phyloP scores from a whole-genome alignment of 2,797 vertebrate species.

The Urocyon cinereoargenteus region DNA sequence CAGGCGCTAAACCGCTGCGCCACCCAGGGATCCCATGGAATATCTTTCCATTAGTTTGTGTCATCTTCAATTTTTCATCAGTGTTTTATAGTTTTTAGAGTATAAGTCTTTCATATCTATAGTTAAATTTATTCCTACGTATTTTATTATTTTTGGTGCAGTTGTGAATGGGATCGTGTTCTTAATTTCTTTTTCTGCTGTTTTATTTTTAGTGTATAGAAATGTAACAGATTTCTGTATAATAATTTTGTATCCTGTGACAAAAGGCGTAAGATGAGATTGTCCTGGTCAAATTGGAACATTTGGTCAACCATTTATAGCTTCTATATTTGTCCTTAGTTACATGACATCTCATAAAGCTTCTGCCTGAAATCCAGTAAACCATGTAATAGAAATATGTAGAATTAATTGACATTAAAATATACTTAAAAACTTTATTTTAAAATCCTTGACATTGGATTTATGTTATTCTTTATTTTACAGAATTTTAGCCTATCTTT shows the following conservation, averaged over 20 bases:
- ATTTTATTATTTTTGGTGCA: neutral
- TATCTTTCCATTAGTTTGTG: neutral
- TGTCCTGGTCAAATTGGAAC: neutral
- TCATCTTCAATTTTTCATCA: neutral
- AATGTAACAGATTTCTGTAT: neutral
- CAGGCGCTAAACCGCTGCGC: too few relatives aligned
- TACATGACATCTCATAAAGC: neutral
- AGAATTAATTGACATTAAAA: neutral
- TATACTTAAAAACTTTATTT: neutral
- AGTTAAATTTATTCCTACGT: neutral
- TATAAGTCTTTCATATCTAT: neutral
- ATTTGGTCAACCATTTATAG: neutral
- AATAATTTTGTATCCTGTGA: neutral
- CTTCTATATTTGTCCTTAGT: neutral
- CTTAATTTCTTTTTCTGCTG: neutral
- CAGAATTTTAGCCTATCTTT: neutral
- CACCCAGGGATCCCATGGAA: too few relatives aligned
- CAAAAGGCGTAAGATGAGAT: neutral
- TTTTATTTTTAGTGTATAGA: neutral
- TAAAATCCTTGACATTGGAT: neutral
- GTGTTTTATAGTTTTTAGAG: neutral
- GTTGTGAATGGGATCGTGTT: neutral
- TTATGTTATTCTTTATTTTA: neutral
- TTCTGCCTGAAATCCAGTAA: constrained; percentile 2
- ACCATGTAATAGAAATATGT: neutral